Evolutionary conservation across 2,888 invertebrate genomes (phyloP).

Genomic region (Panzeria rudis): DNA sequence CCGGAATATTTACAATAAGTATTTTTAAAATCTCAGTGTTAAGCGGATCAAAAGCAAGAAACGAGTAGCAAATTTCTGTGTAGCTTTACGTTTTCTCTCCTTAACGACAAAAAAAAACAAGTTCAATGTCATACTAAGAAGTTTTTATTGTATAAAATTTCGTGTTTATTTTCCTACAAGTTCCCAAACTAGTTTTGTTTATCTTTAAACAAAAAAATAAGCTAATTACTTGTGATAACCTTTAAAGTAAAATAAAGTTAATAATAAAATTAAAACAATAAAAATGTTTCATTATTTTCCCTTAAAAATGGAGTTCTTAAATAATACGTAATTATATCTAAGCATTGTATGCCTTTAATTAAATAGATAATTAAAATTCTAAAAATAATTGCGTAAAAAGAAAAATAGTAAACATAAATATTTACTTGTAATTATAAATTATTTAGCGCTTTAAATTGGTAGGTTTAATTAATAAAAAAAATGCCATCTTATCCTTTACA

Average conservation of each 20-base stretch:
- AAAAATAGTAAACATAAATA: neutral
- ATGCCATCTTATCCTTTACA: neutral
- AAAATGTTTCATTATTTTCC: neutral
- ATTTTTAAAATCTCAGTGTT: slow-evolving; percentile 1
- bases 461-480: neutral
- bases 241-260: slow-evolving; percentile 5
- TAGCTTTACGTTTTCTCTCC: neutral
- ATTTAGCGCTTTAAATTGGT: neutral
- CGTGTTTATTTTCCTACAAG: slow-evolving; percentile 27
- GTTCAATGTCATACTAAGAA: slow-evolving; percentile 46
- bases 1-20: neutral
- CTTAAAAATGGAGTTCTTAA: neutral
- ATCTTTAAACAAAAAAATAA: neutral
- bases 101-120: slow-evolving; percentile 16
- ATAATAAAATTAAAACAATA: slow-evolving; percentile 1
- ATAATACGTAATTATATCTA: neutral
- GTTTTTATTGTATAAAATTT: neutral
- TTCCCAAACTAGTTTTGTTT: slow-evolving; percentile 38
- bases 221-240: slow-evolving; percentile 14
- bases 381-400: neutral
- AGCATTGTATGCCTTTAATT: neutral
- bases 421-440: neutral
- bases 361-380: neutral
- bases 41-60: neutral
- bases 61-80: neutral